Evolutionary conservation across 2,888 invertebrate species (phyloP), one percentile per base, ranked within the genome.

Genomic region (Monochamus alternatus): DNA sequence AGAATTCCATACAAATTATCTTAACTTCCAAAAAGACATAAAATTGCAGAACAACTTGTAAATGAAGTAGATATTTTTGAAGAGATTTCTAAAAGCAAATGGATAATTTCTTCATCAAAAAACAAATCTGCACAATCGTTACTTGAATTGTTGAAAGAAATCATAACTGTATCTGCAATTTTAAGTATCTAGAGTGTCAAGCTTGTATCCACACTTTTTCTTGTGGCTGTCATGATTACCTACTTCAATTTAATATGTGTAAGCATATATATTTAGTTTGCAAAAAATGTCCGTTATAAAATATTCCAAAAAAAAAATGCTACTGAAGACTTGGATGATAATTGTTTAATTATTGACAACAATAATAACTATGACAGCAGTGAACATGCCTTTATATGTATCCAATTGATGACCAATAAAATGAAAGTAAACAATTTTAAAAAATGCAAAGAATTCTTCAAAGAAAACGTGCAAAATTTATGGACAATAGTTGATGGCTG

Each of bases 341-440:
- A 14, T 55, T 55, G 55, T 55, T 55, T 55, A 55, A 55, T 10
- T 55, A 55, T 55, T 55, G 12, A 55, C 55, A 55, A 55, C 55
- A 55, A 55, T 55, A 55, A 10, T 55, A 55, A 55, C 55, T 55
- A 12, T 55, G 55, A 55, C 14, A 55, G 55, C 55, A 55, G 55
- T 55, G 55, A 55, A 55, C 55, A 55, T 55, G 55, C 55, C 12
- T 55, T 12, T 8, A 43, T 55, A 8, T 55, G 55, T 14, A 55
- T 8, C 55, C 55, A 55, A 55, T 14, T 4, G 55, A 55, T 55
- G 12, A 5, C 12, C 55, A 55, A 55, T 55, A 55, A 55, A 14
- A 55, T 55, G 55, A 55, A 55, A 55, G n/a, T 55, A 55, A 55
- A 55, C n/a, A 55, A 55, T 55, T 55, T 55, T 8, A 55, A 55